Evolutionary conservation across 1,140 invertebrate species (phyloP), one percentile per base, ranked within the genome.

Genomic region (Bombus ignitus): DNA sequence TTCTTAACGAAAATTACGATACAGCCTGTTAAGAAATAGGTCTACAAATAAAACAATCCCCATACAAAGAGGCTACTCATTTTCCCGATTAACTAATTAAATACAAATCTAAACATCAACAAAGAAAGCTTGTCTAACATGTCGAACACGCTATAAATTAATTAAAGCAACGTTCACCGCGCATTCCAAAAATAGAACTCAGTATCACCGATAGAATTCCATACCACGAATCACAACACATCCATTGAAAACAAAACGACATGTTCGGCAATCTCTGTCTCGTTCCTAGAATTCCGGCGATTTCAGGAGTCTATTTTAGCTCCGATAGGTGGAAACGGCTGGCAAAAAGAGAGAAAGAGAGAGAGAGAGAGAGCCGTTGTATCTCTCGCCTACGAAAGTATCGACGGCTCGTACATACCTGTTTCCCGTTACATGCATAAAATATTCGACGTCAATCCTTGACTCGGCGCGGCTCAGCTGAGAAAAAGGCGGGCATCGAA

Each of bases 361-460:
- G 1, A 53, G 6, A 53, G 44, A 47, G 15, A 47, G 13, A 15
- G 8, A 6, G 6, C 22, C 22, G 35, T 28, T 39, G 18, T 71
- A 35, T 39, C 68, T 28, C 39, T 71, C 70, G 44, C 73, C 44
- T 75, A 75, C 73, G n/a, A 73, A 13, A 9, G 37, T 12, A 1
- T 25, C 13, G 5, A 59, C 10, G 18, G 73, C 22, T 25, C 32
- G 37, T 10, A n/a, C 22, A 80, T 66, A 80, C 42, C n/a, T 47
- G 39, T 10, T 44, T 44, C 59, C 37, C 77, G 62, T 68, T 80
- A 53, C 39, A 25, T 18, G 62, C 65, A 37, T 70, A 80, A 53
- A 79, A 47, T 70, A 47, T 80, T 53, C 42, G 22, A 66, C 77
- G 39, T 79, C n/a, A 42, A 68, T 79, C 62, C 9, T 44, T 65